Evolutionary conservation across 2,888 invertebrate species (phyloP).

Genomic region (Theretra japonica): DNA sequence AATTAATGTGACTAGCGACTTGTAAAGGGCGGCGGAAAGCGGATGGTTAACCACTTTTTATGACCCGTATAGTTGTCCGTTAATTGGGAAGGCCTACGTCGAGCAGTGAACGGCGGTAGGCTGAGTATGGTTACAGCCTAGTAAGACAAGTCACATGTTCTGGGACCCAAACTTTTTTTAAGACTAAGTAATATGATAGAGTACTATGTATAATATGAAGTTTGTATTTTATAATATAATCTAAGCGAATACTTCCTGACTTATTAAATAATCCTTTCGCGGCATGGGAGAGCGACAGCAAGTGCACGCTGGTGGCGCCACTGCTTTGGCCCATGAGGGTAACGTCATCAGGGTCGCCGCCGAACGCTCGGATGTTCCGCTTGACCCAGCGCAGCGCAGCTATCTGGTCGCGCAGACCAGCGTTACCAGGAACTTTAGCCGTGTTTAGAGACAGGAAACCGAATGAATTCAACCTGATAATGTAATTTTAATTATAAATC

Average conservation of each 20-base stretch:
- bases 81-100: too few species aligned
- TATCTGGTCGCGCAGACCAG: constrained; percentile 63
- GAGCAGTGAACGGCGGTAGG: too few species aligned
- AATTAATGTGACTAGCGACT: too few species aligned
- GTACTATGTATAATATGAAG: too few species aligned
- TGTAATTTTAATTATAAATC: not conserved
- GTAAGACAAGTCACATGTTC: too few species aligned
- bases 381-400: constrained; percentile 67
- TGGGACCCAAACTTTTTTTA: too few species aligned
- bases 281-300: constrained; percentile 56
- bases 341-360: constrained; percentile 63
- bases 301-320: constrained; percentile 57
- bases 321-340: constrained; percentile 70
- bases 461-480: constrained; percentile 61
- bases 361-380: constrained; percentile 61
- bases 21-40: too few species aligned
- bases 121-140: too few species aligned
- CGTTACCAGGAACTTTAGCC: constrained; percentile 64
- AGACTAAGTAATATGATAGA: too few species aligned
- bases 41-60: too few species aligned
- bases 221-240: not conserved
- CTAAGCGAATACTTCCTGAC: not conserved
- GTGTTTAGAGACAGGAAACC: constrained; percentile 69
- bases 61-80: too few species aligned
- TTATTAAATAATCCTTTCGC: constrained; percentile 59